A percentile compares a stretch with the other conserved stretches of the same genome.
Evolutionary conservation across 1,140 invertebrate species (phyloP).

Genomic region (silkworm (Bombyx mori)): ASM3026992v2 NC_085112.1:6046501-6047000

Average conservation of each 20-base stretch:
- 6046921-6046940: constrained; percentile 71
- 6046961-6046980: constrained; percentile 65
- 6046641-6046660: not conserved
- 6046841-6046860: constrained; percentile 65
- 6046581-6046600: too few species aligned
- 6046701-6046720: constrained; percentile 21
- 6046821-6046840: constrained; percentile 71
- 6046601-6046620: too few species aligned
- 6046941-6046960: constrained; percentile 65
- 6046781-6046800: constrained; percentile 69
- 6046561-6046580: too few species aligned
- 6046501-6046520: constrained; percentile 27
- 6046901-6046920: constrained; percentile 33
- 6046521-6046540: constrained; percentile 11
- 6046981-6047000: constrained; percentile 58
- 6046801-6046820: constrained; percentile 73
- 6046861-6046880: constrained; percentile 47
- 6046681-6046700: not conserved
- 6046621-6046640: not conserved
- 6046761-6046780: constrained; percentile 66
- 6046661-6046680: not conserved
- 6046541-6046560: too few species aligned
- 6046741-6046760: constrained; percentile 30
- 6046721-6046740: constrained; percentile 59
- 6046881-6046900: constrained; percentile 29